Evolutionary conservation across 92 coral and sea anemone species (phyloP), one percentile per base, ranked within the genome.

Genomic region (Zoanthus sociatus): DNA sequence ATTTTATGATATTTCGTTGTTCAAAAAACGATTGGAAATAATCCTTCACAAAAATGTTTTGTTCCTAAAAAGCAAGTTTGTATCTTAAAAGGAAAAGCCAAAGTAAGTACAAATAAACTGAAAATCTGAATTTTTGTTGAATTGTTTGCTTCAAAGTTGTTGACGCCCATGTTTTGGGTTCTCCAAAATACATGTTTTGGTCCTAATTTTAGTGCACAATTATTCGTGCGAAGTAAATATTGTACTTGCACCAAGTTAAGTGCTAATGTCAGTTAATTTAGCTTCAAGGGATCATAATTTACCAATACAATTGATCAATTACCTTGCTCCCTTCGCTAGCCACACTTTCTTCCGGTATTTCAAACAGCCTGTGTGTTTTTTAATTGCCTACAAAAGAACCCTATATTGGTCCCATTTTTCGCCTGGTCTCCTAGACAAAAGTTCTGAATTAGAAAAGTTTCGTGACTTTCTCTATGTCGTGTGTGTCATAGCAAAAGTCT

Each of bases 291-390:
- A 81, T 81, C 60, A 81, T 81, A 45, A 81, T 81, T 45, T 66
- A 67, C 60, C 61, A 81, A 81, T 81, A 81, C 85, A 81, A 81
- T 81, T 81, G 85, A 81, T 81, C 85, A 81, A 81, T 81, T 81
- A 81, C 85, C 85, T 81, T 81, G 85, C 85, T 81, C 66, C 85
- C 85, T 81, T 78, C 13, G 74, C 85, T 7, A 81, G 76, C 60
- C 85, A 67, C 74, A 44, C 85, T 63, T 68, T 81, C 85, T 81
- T 81, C 85, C 85, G 85, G 85, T 81, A 81, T 81, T 77, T 81
- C 75, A 81, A 81, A 81, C 76, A 81, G 76, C 50, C 85, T 81
- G 76, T 46, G 85, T 81, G 74, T 71, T 81, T 81, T 78, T 81
- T 63, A 81, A 81, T 81, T 67, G 73, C 75, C 74, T 45, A 66